These are phyloP conservation scores for Gallinago jamesoni DNA, from an alignment of 2,113 vertebrate species.

Conservation along the genomic window DNA sequence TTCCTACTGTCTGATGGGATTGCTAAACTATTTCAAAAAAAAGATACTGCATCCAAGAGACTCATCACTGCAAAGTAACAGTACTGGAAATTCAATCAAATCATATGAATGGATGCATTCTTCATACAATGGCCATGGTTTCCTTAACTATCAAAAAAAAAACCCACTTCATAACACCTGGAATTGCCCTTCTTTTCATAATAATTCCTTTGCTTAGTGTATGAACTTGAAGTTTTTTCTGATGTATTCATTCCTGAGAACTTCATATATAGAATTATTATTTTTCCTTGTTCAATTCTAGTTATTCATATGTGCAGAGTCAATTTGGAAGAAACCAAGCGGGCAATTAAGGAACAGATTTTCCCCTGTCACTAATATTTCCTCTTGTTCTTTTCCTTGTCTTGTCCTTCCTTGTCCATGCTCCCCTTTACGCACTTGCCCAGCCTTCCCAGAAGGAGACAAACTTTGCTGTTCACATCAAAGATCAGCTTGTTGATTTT, in stretches of 20 bases:
- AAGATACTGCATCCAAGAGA: background rate
- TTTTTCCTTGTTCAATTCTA: background rate
- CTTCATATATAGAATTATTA: background rate
- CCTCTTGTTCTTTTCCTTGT: background rate
- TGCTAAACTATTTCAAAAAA: background rate
- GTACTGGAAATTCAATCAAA: background rate
- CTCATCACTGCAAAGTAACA: background rate
- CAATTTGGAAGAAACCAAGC: background rate
- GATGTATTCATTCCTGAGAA: background rate
- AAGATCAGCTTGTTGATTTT: slow-evolving; percentile 2
- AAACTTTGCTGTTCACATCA: background rate
- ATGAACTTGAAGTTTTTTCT: background rate
- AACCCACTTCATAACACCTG: background rate
- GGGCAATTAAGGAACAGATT: background rate
- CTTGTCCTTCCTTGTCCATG: background rate
- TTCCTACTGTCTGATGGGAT: background rate
- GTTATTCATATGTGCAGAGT: background rate
- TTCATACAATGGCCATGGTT: background rate
- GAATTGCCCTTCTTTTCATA: background rate
- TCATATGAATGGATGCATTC: background rate
- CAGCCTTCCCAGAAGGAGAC: background rate
- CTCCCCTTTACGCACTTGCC: background rate
- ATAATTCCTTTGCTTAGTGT: background rate
- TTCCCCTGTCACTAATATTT: background rate
- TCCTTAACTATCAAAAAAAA: background rate